These are phyloP conservation scores for Saccopteryx leptura DNA, from an alignment of 2,113 vertebrate genomes.

Conservation along the genomic window DNA sequence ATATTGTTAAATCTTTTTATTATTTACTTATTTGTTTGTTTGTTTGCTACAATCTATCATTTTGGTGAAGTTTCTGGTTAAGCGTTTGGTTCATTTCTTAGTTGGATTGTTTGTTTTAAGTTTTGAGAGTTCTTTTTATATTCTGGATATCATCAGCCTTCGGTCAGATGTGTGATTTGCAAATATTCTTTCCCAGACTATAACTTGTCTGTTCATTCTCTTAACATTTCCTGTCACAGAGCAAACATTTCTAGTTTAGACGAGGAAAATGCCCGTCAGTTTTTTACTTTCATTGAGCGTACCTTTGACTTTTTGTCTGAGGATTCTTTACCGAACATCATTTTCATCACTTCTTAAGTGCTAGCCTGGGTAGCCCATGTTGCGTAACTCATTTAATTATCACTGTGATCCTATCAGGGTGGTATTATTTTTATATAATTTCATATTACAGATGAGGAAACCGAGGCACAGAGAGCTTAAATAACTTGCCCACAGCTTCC, in stretches of 20 bases:
- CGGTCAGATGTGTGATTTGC: neutral
- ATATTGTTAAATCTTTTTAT: neutral
- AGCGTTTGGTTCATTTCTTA: neutral
- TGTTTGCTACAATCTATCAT: neutral
- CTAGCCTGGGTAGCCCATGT: neutral
- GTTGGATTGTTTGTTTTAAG: neutral
- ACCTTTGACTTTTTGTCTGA: neutral
- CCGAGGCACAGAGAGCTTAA: conserved; percentile 10
- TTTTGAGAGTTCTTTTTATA: neutral
- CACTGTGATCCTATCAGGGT: neutral
- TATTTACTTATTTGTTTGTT: neutral
- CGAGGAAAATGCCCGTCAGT: neutral
- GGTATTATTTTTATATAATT: neutral
- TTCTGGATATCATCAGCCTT: neutral
- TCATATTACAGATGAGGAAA: neutral
- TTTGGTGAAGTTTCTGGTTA: neutral
- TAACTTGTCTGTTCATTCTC: neutral
- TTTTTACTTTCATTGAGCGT: neutral
- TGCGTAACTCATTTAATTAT: neutral
- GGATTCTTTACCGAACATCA: neutral
- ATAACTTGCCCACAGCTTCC: neutral
- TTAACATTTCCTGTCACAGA: neutral
- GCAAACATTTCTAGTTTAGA: conserved; percentile 15
- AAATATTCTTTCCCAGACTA: neutral
- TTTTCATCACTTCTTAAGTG: neutral